phyloP scores from a whole-genome alignment of 2,888 invertebrate species.

The Conchocele bisecta region DNA sequence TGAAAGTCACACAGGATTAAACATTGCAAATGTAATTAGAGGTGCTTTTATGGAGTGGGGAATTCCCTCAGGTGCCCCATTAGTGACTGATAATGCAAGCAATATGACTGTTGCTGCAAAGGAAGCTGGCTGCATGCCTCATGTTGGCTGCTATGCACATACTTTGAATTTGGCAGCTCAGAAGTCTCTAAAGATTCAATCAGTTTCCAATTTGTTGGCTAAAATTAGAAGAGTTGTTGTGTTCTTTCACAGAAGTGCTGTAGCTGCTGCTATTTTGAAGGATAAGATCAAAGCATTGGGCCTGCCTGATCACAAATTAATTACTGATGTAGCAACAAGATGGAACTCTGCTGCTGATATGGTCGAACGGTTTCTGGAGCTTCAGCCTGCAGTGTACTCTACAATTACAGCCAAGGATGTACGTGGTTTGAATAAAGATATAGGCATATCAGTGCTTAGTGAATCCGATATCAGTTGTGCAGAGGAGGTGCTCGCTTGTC shows the following conservation, averaged over 20 bases:
- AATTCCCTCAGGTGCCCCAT: neutral
- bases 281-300: conserved; percentile 6
- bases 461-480: conserved; percentile 13
- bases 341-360: conserved; percentile 34
- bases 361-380: conserved; percentile 19
- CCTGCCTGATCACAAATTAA: conserved; percentile 11
- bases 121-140: conserved; percentile 16
- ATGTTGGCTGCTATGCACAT: conserved; percentile 43
- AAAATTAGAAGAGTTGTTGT: conserved; percentile 5
- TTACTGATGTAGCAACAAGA: conserved; percentile 19
- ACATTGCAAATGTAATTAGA: conserved; percentile 29
- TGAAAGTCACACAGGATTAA: conserved; percentile 34
- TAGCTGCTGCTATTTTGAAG: conserved; percentile 13
- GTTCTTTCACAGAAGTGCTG: conserved; percentile 16
- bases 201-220: conserved; percentile 6
- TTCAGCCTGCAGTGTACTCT: conserved; percentile 32
- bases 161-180: conserved; percentile 31
- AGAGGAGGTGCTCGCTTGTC: conserved; percentile 5
- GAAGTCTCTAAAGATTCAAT: conserved; percentile 15
- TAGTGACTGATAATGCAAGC: conserved; percentile 42
- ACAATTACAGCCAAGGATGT: conserved; percentile 11
- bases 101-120: conserved; percentile 33
- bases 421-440: too few relatives aligned
- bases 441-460: conserved; percentile 1
- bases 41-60: conserved; percentile 24